These are phyloP conservation scores for Barypeithes pellucidus DNA, from an alignment of 2,888 invertebrate genomes.

Conservation along the genomic window DNA sequence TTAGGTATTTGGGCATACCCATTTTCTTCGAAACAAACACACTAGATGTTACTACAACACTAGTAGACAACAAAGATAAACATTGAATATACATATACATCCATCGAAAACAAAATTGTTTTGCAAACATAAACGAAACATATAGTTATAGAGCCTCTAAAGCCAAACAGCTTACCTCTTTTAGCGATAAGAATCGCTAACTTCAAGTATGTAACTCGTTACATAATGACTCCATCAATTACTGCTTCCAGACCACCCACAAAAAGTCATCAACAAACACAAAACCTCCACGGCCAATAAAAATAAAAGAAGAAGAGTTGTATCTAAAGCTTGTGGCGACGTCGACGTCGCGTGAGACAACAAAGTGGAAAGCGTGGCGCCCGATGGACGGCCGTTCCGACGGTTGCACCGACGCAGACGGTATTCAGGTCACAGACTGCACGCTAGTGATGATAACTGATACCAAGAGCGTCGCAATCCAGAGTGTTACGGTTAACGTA, in stretches of 20 bases:
- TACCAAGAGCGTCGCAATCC: slow-evolving; percentile 43
- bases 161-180: slow-evolving; percentile 5
- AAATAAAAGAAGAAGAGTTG: slow-evolving; percentile 23
- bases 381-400: slow-evolving; percentile 44
- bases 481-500: slow-evolving; percentile 23
- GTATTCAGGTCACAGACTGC: slow-evolving; percentile 54
- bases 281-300: slow-evolving; percentile 13
- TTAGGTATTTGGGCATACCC: no score
- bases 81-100: no score
- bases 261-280: slow-evolving; percentile 15
- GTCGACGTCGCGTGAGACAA: slow-evolving; percentile 46
- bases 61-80: no score
- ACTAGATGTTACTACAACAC: no score
- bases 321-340: slow-evolving; percentile 24
- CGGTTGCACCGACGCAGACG: slow-evolving; percentile 52
- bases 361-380: slow-evolving; percentile 53
- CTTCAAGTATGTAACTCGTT: background rate
- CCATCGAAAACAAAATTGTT: no score
- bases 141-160: background rate
- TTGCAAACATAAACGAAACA: background rate
- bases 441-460: slow-evolving; percentile 47
- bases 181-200: background rate
- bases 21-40: no score
- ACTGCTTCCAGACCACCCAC: slow-evolving; percentile 14
- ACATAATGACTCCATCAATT: background rate